Evolutionary conservation across 2,797 vertebrate species (phyloP).

Genomic region (Leptoclinus maculatus): DNA sequence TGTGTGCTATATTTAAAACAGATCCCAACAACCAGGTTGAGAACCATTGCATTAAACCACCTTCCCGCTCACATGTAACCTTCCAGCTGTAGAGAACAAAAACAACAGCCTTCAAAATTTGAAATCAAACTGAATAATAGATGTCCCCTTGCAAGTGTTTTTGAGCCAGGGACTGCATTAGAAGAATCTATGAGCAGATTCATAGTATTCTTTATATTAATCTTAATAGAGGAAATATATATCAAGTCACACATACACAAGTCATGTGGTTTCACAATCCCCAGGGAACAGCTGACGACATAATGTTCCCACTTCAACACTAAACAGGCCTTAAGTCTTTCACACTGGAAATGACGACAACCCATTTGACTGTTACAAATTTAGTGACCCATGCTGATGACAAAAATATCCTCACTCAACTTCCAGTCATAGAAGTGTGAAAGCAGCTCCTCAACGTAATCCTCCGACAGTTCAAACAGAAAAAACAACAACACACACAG

Average conservation of each 20-base stretch:
- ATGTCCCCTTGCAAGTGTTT: conserved; percentile 7
- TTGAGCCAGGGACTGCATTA: conserved; percentile 13
- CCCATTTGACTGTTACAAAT: conserved; percentile 65
- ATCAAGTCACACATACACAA: conserved; percentile 73
- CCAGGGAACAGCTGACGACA: conserved; percentile 49
- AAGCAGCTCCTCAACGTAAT: conserved; percentile 27
- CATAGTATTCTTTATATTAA: conserved; percentile 72
- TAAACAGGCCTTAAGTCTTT: conserved; percentile 45
- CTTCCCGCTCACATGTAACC: conserved; percentile 38
- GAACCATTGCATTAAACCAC: conserved; percentile 33
- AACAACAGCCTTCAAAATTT: conserved; percentile 23
- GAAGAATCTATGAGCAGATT: conserved; percentile 30
- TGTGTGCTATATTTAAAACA: conserved; percentile 11
- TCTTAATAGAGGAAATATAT: conserved; percentile 79
- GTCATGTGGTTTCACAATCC: conserved; percentile 71
- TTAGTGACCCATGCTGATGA: conserved; percentile 75
- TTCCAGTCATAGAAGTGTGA: conserved; percentile 24
- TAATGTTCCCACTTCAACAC: conserved; percentile 44
- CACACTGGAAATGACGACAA: conserved; percentile 48
- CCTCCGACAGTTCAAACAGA: conserved; percentile 30
- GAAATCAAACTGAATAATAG: conserved; percentile 37
- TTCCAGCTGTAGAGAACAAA: conserved; percentile 37
- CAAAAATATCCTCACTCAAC: conserved; percentile 61
- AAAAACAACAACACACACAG: conserved; percentile 44
- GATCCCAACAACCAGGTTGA: not conserved